Evolutionary conservation across 2,113 vertebrate species (phyloP).

Genomic region (Condylura cristata): DNA sequence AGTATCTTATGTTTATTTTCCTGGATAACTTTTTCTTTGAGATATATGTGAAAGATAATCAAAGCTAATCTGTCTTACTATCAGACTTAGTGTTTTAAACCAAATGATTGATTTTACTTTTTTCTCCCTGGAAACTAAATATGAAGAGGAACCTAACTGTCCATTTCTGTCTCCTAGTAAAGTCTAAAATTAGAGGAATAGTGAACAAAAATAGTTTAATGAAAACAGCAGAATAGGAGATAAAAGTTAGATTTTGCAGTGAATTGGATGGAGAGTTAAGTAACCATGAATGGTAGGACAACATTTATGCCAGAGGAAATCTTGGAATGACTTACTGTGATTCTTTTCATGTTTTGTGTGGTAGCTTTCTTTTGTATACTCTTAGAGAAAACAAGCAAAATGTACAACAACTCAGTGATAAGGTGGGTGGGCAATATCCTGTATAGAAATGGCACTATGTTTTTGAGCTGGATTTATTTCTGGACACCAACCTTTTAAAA

Average conservation of each 20-base stretch:
- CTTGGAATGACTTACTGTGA: not conserved
- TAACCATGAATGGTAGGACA: not conserved
- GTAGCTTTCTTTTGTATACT: not conserved
- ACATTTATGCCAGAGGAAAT: not conserved
- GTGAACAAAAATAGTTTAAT: not conserved
- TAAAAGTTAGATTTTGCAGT: not conserved
- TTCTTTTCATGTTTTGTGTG: constrained; percentile 8
- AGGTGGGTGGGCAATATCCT: constrained; percentile 27
- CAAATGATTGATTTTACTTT: not conserved
- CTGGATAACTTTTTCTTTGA: not conserved
- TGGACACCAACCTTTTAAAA: constrained; percentile 60
- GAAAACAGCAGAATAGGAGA: not conserved
- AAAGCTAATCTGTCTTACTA: not conserved
- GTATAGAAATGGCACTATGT: not conserved
- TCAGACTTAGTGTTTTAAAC: not conserved
- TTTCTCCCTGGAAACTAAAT: not conserved
- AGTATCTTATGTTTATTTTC: not conserved
- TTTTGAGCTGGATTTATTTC: constrained; percentile 65
- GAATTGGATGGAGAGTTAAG: not conserved
- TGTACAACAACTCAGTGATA: not conserved
- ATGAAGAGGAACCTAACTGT: not conserved
- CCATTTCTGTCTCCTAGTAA: not conserved
- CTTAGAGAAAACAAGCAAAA: constrained; percentile 17
- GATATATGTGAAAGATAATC: not conserved
- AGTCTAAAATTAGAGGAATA: not conserved